These are phyloP conservation scores for Lasioglossum calceatum DNA, from an alignment of 2,888 invertebrate species.

Conservation along the genomic window DNA sequence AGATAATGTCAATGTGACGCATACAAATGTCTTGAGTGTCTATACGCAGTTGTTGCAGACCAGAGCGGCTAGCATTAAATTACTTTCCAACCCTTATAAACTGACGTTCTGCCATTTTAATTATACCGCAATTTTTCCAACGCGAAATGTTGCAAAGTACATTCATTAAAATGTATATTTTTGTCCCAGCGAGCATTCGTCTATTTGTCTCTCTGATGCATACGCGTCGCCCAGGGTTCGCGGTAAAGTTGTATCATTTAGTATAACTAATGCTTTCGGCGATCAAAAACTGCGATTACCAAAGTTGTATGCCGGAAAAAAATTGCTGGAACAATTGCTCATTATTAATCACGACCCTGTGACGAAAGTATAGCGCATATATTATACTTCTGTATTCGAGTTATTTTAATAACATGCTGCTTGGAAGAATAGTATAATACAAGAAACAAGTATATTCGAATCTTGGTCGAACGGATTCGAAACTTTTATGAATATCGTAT, in stretches of 20 bases:
- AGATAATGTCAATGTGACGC: slow-evolving; percentile 41
- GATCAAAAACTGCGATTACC: not conserved
- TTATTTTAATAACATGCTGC: not conserved
- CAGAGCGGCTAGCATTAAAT: slow-evolving; percentile 36
- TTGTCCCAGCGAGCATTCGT: not conserved
- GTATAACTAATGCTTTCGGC: slow-evolving; percentile 2
- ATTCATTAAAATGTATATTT: slow-evolving; percentile 51
- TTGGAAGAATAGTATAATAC: not conserved
- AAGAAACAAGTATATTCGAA: too few species aligned
- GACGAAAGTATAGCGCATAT: not conserved
- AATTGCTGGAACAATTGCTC: not conserved
- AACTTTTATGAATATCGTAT: too few species aligned
- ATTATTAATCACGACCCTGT: not conserved
- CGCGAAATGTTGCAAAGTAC: slow-evolving; percentile 30
- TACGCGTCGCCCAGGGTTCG: not conserved
- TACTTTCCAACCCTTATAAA: slow-evolving; percentile 38
- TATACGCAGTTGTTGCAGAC: slow-evolving; percentile 22
- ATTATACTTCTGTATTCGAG: not conserved
- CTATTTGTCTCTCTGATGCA: not conserved
- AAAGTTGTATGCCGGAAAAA: not conserved
- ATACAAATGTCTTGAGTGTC: slow-evolving; percentile 35
- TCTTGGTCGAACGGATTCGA: too few species aligned
- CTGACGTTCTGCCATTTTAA: slow-evolving; percentile 33
- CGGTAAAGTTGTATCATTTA: slow-evolving; percentile 2
- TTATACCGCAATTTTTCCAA: slow-evolving; percentile 27